Conservation (phyloP, 2,888 invertebrate species). For the Torymus aiolomorphi region DNA sequence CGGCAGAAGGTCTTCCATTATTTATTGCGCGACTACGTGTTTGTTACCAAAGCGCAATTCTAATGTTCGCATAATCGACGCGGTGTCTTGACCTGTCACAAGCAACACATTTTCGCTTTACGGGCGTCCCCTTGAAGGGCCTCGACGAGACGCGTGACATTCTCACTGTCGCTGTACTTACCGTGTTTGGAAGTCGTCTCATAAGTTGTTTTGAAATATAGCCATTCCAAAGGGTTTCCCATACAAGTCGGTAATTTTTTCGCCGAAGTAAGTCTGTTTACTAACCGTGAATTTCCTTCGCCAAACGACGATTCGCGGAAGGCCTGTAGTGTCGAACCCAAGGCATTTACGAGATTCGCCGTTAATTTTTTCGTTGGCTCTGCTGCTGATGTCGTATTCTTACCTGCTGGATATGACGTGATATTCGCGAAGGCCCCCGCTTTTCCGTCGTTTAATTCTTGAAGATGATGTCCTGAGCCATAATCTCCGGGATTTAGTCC, state of each 20-base stretch:
- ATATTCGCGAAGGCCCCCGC: too few relatives aligned
- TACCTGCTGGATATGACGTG: too few relatives aligned
- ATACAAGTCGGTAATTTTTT: not conserved
- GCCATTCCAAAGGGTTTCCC: conserved; percentile 18
- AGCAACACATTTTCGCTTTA: not conserved
- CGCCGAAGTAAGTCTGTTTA: not conserved
- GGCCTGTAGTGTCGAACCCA: too few relatives aligned
- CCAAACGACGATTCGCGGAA: too few relatives aligned
- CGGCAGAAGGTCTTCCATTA: not conserved
- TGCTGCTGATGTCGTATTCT: too few relatives aligned
- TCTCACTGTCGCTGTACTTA: not conserved
- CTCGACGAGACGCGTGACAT: conserved; percentile 14
- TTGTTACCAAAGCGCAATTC: conserved; percentile 33
- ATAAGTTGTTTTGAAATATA: not conserved
- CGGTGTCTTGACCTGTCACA: not conserved
- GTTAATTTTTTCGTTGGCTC: too few relatives aligned
- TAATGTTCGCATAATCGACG: conserved; percentile 10
- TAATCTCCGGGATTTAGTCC: too few relatives aligned
- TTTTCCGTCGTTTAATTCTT: too few relatives aligned
- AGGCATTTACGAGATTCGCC: too few relatives aligned
- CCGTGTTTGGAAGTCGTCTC: not conserved
- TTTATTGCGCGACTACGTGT: not conserved
- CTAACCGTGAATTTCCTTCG: not conserved
- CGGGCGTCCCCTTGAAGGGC: conserved; percentile 25
- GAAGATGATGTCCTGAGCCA: too few relatives aligned